Percentiles rank a stretch among this genome's conserved stretches.
phyloP scores from a whole-genome alignment of 2,113 vertebrate species.

The Phoenicopterus ruber region DNA sequence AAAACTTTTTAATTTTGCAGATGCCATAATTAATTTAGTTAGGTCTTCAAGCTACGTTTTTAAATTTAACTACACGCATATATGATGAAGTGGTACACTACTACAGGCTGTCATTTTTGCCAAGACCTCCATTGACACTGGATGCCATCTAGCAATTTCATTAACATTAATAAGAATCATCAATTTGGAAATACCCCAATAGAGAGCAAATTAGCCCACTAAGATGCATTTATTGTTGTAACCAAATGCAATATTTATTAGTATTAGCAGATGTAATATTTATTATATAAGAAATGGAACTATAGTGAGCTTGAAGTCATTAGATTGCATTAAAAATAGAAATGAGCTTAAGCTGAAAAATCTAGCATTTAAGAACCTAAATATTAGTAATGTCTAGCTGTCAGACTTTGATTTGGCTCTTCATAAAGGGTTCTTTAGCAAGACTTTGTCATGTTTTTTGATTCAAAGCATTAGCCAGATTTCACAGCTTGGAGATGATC shows the following conservation, averaged over 20 bases:
- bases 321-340: neutral
- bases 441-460: neutral
- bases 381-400: neutral
- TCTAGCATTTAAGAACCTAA: neutral
- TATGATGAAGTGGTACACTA: neutral
- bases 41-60: neutral
- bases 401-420: neutral
- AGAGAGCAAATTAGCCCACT: neutral
- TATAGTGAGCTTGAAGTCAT: neutral
- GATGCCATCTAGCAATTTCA: neutral
- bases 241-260: neutral
- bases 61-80: neutral
- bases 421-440: neutral
- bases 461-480: neutral
- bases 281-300: neutral
- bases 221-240: neutral
- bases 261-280: neutral
- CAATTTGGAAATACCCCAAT: neutral
- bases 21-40: neutral
- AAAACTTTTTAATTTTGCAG: neutral
- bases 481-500: neutral
- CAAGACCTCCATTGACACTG: neutral
- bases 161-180: neutral
- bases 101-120: neutral
- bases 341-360: neutral